These are phyloP conservation scores for Eira barbara DNA, from an alignment of 2,113 vertebrate genomes.

Conservation along the genomic window DNA sequence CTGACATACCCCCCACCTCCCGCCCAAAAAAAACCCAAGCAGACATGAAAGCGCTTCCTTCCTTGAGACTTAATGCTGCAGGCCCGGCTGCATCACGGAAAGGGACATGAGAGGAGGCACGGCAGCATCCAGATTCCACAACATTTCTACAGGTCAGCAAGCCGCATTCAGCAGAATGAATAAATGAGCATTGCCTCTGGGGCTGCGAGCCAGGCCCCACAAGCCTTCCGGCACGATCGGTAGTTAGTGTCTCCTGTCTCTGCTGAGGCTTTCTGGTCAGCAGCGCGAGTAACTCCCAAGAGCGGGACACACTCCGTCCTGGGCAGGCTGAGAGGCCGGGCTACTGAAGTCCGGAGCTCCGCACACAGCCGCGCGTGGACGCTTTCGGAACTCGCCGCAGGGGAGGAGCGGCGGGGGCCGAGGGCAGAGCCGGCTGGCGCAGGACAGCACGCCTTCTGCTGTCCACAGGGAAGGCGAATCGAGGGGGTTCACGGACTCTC, in stretches of 20 bases:
- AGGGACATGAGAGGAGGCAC: not conserved
- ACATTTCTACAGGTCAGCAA: conserved; percentile 24
- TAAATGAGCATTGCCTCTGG: not conserved
- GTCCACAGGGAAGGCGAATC: rapidly evolving
- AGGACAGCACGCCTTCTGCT: rapidly evolving
- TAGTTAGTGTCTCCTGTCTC: rapidly evolving
- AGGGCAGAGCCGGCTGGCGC: rapidly evolving
- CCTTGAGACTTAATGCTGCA: not conserved
- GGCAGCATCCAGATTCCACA: not conserved
- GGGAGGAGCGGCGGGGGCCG: rapidly evolving
- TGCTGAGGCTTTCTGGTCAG: not conserved
- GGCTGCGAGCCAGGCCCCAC: not conserved
- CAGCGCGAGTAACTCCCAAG: not conserved
- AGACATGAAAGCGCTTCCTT: not conserved
- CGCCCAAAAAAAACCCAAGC: not conserved
- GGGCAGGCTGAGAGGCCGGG: not conserved
- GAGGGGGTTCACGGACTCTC: rapidly evolving
- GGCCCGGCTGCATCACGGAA: not conserved
- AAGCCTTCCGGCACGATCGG: not conserved
- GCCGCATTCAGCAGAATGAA: not conserved
- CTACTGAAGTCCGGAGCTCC: rapidly evolving
- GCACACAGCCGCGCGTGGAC: rapidly evolving
- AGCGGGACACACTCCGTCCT: not conserved
- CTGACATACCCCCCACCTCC: too few relatives aligned
- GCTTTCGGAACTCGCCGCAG: not conserved